Conservation (phyloP, 2,888 invertebrate species). For the Acanthoscelides obtectus region DNA sequence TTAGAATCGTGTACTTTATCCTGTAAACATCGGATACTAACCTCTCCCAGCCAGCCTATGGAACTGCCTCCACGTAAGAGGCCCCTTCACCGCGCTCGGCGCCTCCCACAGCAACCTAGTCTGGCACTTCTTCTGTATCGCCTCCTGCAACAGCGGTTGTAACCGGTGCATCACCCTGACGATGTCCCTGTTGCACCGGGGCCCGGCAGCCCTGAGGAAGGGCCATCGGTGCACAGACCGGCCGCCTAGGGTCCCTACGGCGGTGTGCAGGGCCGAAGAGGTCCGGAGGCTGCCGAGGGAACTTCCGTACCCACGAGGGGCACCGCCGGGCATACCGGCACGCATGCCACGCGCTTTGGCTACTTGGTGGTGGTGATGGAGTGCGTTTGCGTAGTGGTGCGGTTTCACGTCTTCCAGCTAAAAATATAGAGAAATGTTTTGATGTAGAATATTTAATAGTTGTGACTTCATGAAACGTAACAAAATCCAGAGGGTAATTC, state of each 20-base stretch:
- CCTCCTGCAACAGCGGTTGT: slow-evolving; percentile 90
- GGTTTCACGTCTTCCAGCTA: slow-evolving; percentile 37
- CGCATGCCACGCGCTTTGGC: not conserved
- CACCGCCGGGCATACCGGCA: not conserved
- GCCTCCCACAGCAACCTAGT: slow-evolving; percentile 87
- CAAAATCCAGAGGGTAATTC: no score
- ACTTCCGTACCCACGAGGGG: not conserved
- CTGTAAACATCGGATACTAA: no score
- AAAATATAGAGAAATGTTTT: slow-evolving; percentile 6
- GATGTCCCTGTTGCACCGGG: slow-evolving; percentile 86
- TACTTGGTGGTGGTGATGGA: not conserved
- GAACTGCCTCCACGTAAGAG: slow-evolving; percentile 97
- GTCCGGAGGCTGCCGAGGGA: not conserved
- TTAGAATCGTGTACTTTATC: no score
- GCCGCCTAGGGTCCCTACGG: slow-evolving; percentile 8
- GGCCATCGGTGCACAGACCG: slow-evolving; percentile 78
- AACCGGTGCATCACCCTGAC: slow-evolving; percentile 85
- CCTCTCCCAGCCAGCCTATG: slow-evolving; percentile 89
- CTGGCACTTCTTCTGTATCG: slow-evolving; percentile 89
- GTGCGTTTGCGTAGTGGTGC: not conserved
- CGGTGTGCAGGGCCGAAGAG: slow-evolving; percentile 15
- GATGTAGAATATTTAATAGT: not conserved
- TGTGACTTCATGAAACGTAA: no score
- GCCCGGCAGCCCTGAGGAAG: slow-evolving; percentile 76
- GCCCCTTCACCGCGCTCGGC: slow-evolving; percentile 86